Percentiles rank a stretch among this genome's conserved stretches.
phyloP scores from a whole-genome alignment of 2,113 vertebrate species.

The Sander vitreus region DNA sequence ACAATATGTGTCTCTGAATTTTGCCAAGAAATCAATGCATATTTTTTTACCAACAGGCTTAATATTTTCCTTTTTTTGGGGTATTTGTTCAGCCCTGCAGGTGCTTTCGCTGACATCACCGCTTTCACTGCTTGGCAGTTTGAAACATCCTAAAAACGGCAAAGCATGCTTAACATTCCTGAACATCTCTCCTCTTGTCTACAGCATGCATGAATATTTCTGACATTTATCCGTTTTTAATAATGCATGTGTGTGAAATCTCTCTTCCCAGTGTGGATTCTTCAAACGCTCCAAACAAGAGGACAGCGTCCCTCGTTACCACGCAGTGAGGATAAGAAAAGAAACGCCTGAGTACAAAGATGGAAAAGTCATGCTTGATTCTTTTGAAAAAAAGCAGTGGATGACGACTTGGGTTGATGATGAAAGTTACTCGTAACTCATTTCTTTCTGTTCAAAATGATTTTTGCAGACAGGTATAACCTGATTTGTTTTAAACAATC shows the following conservation, averaged over 20 bases:
- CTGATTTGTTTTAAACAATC: slow-evolving; percentile 61
- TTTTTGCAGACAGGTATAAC: slow-evolving; percentile 23
- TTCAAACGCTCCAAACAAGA: slow-evolving; percentile 95
- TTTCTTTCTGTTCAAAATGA: slow-evolving; percentile 1
- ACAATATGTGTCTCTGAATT: slow-evolving; percentile 68
- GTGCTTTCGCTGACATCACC: slow-evolving; percentile 39
- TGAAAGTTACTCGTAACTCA: slow-evolving; percentile 91
- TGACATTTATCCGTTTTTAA: not conserved
- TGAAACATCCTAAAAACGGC: slow-evolving; percentile 11
- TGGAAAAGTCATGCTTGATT: slow-evolving; percentile 82
- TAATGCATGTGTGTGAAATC: not conserved
- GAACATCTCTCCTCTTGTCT: not conserved
- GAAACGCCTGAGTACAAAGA: slow-evolving; percentile 88
- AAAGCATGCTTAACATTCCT: slow-evolving; percentile 70
- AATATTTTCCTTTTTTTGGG: not conserved
- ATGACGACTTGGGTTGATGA: slow-evolving; percentile 94
- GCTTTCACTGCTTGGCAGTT: slow-evolving; percentile 55
- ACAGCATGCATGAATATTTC: not conserved
- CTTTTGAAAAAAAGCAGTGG: slow-evolving; percentile 93
- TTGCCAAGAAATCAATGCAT: slow-evolving; percentile 34
- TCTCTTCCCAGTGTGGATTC: slow-evolving; percentile 91
- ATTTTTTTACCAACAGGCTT: slow-evolving; percentile 46
- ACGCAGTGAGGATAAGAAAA: slow-evolving; percentile 94
- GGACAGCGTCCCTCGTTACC: slow-evolving; percentile 92
- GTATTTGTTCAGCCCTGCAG: slow-evolving; percentile 37